Evolutionary conservation across 1,140 invertebrate genomes (phyloP), one percentile per base, ranked within the genome.

Genomic region (Drosophila triauraria): DNA sequence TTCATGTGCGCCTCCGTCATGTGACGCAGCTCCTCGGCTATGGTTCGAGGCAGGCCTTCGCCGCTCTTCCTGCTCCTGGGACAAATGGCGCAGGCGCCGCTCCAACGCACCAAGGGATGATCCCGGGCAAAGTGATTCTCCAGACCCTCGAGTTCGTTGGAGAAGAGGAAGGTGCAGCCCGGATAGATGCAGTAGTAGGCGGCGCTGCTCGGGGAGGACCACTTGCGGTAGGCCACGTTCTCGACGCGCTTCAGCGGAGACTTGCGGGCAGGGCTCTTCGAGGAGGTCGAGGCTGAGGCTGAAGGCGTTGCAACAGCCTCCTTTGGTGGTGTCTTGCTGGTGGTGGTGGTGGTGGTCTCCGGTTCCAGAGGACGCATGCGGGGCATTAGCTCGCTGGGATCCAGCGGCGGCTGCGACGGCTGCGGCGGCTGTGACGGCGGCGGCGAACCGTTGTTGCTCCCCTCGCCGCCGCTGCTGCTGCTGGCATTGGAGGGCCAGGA

Each of bases 141-240:
- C 2, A 91, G 58, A 2, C 82, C 88, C 30, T 80, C 79, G n/a
- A 71, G 27, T 20, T 90, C 78, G 25, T 90, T 72, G 3, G 90
- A 85, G 35, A 77, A 91, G 0, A 84, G 68, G 25, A 91, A 91
- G 10, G 43, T 44, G 43, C 88, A 91, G 47, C 54, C 46, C 2
- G 51, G 47, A 9, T 51, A 42, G n/a, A 58, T 54, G 50, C 88
- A 91, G 46, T 74, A 83, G 44, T 86, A 91, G 7, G 77, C 63
- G 0, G 63, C 27, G 3, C 58, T 32, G 25, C 35, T 17, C 15
- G 1, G n/a, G 6, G 35, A 30, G 1, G 48, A 12, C 5, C 62
- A 47, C 32, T 47, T 43, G 27, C 75, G 64, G 58, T 68, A 86
- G 7, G 61, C 80, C 6, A 87, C 84, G 27, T 87, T 87, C 42